A percentile compares a stretch with the other conserved stretches of the same genome.
Evolutionary conservation across 2,113 vertebrate genomes (phyloP).

Genomic region (Gymnarchus niloticus): DNA sequence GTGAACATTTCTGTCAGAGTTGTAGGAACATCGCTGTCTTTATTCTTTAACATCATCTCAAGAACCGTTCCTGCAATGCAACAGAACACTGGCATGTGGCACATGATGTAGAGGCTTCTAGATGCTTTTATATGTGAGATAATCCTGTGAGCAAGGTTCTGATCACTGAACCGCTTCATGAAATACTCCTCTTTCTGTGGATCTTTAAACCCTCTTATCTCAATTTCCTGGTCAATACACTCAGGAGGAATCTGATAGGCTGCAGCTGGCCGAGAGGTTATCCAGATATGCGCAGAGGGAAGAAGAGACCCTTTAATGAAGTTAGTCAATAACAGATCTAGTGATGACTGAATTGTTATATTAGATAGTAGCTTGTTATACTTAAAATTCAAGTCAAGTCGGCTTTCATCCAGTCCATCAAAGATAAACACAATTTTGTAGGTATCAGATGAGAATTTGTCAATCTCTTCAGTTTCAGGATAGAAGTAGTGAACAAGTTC

Average conservation of each 20-base stretch:
- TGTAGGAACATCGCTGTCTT: neutral
- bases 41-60: neutral
- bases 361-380: neutral
- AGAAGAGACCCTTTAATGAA: conserved; percentile 9
- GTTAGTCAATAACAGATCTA: conserved; percentile 20
- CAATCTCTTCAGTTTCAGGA: neutral
- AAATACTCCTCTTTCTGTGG: conserved; percentile 34
- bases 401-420: conserved; percentile 35
- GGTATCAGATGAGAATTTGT: neutral
- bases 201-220: conserved; percentile 31
- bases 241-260: conserved; percentile 5
- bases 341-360: neutral
- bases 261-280: conserved; percentile 22
- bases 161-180: neutral
- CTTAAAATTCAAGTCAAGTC: conserved; percentile 19
- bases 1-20: conserved; percentile 31
- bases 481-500: conserved; percentile 17
- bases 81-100: conserved; percentile 34
- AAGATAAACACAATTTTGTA: conserved; percentile 27
- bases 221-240: conserved; percentile 13
- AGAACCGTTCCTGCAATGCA: conserved; percentile 27
- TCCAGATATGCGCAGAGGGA: conserved; percentile 17
- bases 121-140: conserved; percentile 19
- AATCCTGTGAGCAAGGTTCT: neutral
- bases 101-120: conserved; percentile 31